phyloP scores from a whole-genome alignment of 2,888 invertebrate species.

The Euproctis similis region DNA sequence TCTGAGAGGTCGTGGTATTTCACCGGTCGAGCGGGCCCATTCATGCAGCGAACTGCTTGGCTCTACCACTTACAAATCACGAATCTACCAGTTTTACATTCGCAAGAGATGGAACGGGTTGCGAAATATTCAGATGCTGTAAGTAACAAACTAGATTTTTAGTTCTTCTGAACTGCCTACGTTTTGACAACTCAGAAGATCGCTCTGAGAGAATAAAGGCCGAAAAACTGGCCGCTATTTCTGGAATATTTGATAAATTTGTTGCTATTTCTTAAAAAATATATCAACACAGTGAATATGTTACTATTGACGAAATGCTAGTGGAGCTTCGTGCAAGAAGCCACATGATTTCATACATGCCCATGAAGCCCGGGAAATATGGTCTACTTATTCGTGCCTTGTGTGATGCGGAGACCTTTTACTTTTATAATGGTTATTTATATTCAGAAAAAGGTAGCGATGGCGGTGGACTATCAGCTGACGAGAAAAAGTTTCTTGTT shows the following conservation, averaged over 20 bases:
- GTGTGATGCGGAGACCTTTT: neutral
- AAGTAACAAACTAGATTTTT: conserved; percentile 18
- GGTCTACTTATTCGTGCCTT: conserved; percentile 1
- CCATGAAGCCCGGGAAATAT: conserved; percentile 12
- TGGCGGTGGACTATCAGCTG: neutral
- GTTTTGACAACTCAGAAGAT: conserved; percentile 6
- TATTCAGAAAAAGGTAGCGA: neutral
- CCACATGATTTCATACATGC: conserved; percentile 18
- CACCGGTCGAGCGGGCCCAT: too few relatives aligned
- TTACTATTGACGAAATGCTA: conserved; percentile 22
- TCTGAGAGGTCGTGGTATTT: too few relatives aligned
- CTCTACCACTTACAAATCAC: too few relatives aligned
- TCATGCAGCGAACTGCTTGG: too few relatives aligned
- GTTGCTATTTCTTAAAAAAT: conserved; percentile 2
- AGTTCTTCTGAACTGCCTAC: conserved; percentile 2
- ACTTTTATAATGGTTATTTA: neutral
- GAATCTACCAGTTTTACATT: conserved; percentile 14
- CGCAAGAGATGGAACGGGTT: conserved; percentile 18
- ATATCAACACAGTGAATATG: conserved; percentile 11
- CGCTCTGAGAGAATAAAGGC: conserved; percentile 2
- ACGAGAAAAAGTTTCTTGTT: neutral
- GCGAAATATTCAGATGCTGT: conserved; percentile 17
- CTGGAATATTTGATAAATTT: conserved; percentile 7
- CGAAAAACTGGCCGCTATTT: conserved; percentile 5
- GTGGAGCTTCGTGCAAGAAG: conserved; percentile 20